Conservation (phyloP, 2,113 vertebrate genomes). For the Lanius ludovicianus region DNA sequence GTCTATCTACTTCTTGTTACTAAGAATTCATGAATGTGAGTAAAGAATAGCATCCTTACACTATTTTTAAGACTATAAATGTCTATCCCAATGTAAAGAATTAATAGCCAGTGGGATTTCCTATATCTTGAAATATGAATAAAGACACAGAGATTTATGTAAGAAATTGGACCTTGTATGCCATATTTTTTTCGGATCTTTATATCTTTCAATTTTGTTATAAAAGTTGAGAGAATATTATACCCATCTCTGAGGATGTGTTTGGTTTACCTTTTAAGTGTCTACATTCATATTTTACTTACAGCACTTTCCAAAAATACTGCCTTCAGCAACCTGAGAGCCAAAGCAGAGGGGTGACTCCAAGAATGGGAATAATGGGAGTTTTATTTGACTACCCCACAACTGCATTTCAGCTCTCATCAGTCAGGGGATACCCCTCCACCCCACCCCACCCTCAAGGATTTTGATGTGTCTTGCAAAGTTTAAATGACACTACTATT, state of each 20-base stretch:
- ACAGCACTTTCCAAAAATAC: not conserved
- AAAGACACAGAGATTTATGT: not conserved
- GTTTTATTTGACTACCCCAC: not conserved
- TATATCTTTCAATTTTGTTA: not conserved
- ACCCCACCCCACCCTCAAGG: accelerated
- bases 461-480: not conserved
- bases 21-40: not conserved
- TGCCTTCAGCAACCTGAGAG: not conserved
- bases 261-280: not conserved
- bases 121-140: not conserved
- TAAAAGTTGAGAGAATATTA: not conserved
- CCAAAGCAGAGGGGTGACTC: not conserved
- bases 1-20: not conserved
- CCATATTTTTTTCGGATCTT: not conserved
- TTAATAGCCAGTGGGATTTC: not conserved
- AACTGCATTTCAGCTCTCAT: not conserved
- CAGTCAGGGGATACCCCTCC: not conserved
- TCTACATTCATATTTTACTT: constrained; percentile 2
- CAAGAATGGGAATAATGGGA: not conserved
- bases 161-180: not conserved
- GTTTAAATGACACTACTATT: not conserved
- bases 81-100: not conserved
- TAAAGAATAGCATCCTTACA: not conserved
- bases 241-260: not conserved
- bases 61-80: not conserved